A percentile compares a stretch with the other conserved stretches of the same genome.
Conservation (phyloP, 2,113 vertebrate species). For the Pluvialis apricaria region DNA sequence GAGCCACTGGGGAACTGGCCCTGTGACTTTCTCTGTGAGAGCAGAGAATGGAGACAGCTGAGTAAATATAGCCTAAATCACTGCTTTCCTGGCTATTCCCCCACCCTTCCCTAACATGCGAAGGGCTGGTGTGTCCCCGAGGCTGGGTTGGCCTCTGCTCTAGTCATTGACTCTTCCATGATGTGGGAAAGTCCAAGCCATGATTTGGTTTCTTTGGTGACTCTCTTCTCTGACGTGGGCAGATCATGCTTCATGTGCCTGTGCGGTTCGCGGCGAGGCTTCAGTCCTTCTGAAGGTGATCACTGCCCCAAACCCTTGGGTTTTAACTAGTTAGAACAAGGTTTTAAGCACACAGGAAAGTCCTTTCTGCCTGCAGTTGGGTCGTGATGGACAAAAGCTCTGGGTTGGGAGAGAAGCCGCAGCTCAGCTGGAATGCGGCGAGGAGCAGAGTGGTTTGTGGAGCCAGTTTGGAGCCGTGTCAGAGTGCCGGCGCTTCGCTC, state of each 20-base stretch:
- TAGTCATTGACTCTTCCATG: not conserved
- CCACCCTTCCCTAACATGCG: not conserved
- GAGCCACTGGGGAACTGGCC: slow-evolving; percentile 50
- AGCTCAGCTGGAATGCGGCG: slow-evolving; percentile 23
- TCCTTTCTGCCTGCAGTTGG: not conserved
- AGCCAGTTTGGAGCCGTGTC: slow-evolving; percentile 33
- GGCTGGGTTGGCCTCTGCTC: slow-evolving; percentile 13
- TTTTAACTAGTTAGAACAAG: not conserved
- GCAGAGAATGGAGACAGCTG: slow-evolving; percentile 55
- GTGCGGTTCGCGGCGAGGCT: accelerated
- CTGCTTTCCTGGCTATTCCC: slow-evolving; percentile 48
- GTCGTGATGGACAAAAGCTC: slow-evolving; percentile 1
- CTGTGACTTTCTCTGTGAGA: slow-evolving; percentile 53
- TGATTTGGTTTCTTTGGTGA: slow-evolving; percentile 12
- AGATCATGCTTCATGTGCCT: not conserved
- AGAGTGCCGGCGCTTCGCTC: not conserved
- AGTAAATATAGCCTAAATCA: slow-evolving; percentile 59
- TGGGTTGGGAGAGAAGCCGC: not conserved
- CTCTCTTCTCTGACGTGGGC: not conserved
- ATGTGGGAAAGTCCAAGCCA: slow-evolving; percentile 27
- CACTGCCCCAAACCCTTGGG: not conserved
- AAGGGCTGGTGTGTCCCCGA: slow-evolving; percentile 17
- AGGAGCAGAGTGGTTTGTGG: slow-evolving; percentile 2
- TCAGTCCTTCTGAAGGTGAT: not conserved
- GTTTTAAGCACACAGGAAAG: not conserved